Evolutionary conservation across 2,888 invertebrate species (phyloP).

Genomic region (Dugesia japonica): DNA sequence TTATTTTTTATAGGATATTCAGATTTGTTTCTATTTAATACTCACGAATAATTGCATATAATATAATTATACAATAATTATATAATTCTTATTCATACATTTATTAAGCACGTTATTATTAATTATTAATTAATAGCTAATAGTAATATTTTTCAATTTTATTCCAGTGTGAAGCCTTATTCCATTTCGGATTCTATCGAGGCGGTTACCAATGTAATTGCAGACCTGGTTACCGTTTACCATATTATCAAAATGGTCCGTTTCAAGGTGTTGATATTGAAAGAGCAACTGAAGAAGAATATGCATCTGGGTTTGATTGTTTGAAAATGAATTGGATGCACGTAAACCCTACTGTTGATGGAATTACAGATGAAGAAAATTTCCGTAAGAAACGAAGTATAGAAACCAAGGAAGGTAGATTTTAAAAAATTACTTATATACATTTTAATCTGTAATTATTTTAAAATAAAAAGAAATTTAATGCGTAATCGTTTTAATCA

Average conservation of each 20-base stretch:
- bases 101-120: too few relatives aligned
- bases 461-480: too few relatives aligned
- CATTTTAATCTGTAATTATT: too few relatives aligned
- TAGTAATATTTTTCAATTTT: too few relatives aligned
- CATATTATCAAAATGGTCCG: slow-evolving; percentile 61
- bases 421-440: too few relatives aligned
- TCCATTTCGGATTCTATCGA: slow-evolving; percentile 1
- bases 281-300: slow-evolving; percentile 74
- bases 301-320: slow-evolving; percentile 66
- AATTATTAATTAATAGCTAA: too few relatives aligned
- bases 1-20: too few relatives aligned
- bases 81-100: too few relatives aligned
- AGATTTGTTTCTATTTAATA: too few relatives aligned
- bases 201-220: slow-evolving; percentile 64
- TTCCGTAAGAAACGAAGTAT: not conserved
- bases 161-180: not conserved
- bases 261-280: slow-evolving; percentile 83
- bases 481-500: too few relatives aligned
- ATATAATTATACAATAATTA: too few relatives aligned
- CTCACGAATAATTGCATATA: too few relatives aligned
- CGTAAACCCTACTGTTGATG: not conserved
- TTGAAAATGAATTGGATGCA: slow-evolving; percentile 56
- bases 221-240: slow-evolving; percentile 69
- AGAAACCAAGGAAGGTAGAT: not conserved
- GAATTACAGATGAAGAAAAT: not conserved